Evolutionary conservation across 1,140 invertebrate genomes (phyloP).

Genomic region (Drosophila leontia): DNA sequence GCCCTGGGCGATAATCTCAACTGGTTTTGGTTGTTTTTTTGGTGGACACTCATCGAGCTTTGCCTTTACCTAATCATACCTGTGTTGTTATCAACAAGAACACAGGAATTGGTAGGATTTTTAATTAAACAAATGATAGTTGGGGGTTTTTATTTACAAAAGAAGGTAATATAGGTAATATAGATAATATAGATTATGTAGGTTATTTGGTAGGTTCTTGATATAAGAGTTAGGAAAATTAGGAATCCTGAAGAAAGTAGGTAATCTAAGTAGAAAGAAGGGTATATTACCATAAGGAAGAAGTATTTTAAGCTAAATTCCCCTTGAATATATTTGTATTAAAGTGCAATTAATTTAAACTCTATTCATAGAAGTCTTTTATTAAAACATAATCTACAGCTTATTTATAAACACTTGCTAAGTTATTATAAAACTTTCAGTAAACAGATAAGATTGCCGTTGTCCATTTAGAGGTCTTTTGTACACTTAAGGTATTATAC

Average conservation of each 20-base stretch:
- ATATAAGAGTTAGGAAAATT: not conserved
- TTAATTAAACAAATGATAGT: slow-evolving; percentile 40
- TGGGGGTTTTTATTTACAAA: not conserved
- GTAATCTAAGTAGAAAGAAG: not conserved
- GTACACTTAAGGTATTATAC: too few relatives aligned
- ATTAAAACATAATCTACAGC: not conserved
- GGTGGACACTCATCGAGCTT: slow-evolving; percentile 22
- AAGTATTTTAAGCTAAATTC: not conserved
- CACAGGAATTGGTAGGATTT: slow-evolving; percentile 47
- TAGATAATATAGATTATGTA: not conserved
- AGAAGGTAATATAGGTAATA: not conserved
- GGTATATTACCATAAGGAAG: too few relatives aligned
- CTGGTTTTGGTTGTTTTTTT: slow-evolving; percentile 1
- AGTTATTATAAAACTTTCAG: not conserved
- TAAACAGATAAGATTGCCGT: slow-evolving; percentile 5
- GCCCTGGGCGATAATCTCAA: slow-evolving; percentile 35
- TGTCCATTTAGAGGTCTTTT: slow-evolving; percentile 9
- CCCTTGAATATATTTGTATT: not conserved
- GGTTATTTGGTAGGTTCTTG: not conserved
- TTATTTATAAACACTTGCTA: not conserved
- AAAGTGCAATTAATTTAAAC: not conserved
- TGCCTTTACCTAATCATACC: slow-evolving; percentile 28
- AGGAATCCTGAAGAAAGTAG: not conserved
- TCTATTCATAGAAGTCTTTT: not conserved
- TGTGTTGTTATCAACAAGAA: slow-evolving; percentile 39